These are phyloP conservation scores for Probaryconus sp. DNA, from an alignment of 1,140 invertebrate genomes.

Conservation along the genomic window DNA sequence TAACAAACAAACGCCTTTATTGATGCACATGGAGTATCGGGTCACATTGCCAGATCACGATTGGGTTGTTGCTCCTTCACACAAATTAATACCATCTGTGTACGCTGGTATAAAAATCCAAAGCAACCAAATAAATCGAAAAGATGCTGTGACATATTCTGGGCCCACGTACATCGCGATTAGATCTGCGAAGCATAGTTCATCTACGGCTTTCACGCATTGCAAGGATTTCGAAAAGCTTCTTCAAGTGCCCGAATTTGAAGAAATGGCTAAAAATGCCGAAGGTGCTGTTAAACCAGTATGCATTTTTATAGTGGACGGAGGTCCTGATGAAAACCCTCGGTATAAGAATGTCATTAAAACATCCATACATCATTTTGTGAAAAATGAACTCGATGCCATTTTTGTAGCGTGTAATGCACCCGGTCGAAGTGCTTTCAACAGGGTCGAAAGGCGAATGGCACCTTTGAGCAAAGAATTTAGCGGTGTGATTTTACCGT, in stretches of 20 bases:
- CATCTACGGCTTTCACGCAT: slow-evolving; percentile 35
- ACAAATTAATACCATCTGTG: slow-evolving; percentile 71
- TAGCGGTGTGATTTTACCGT: slow-evolving; percentile 68
- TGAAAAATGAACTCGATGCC: slow-evolving; percentile 11
- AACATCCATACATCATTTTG: slow-evolving; percentile 1
- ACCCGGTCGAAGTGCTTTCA: neutral
- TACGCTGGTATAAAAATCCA: slow-evolving; percentile 65
- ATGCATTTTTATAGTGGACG: neutral
- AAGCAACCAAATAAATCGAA: slow-evolving; percentile 56
- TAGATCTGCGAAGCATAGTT: slow-evolving; percentile 64
- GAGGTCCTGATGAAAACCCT: slow-evolving; percentile 26
- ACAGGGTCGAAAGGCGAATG: slow-evolving; percentile 55
- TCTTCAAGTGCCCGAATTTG: slow-evolving; percentile 2
- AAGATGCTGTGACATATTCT: slow-evolving; percentile 64
- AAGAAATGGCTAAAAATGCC: neutral
- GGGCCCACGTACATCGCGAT: slow-evolving; percentile 74
- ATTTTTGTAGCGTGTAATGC: slow-evolving; percentile 21
- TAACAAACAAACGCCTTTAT: slow-evolving; percentile 66
- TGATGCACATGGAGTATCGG: slow-evolving; percentile 73
- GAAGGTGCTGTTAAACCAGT: slow-evolving; percentile 1
- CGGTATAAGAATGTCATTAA: neutral
- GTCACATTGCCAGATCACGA: slow-evolving; percentile 75
- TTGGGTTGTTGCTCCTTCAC: slow-evolving; percentile 71
- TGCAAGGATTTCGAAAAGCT: slow-evolving; percentile 6
- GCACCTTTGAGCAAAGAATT: slow-evolving; percentile 71